phyloP scores from a whole-genome alignment of 1,140 invertebrate species.

The Platyura marginata region DNA sequence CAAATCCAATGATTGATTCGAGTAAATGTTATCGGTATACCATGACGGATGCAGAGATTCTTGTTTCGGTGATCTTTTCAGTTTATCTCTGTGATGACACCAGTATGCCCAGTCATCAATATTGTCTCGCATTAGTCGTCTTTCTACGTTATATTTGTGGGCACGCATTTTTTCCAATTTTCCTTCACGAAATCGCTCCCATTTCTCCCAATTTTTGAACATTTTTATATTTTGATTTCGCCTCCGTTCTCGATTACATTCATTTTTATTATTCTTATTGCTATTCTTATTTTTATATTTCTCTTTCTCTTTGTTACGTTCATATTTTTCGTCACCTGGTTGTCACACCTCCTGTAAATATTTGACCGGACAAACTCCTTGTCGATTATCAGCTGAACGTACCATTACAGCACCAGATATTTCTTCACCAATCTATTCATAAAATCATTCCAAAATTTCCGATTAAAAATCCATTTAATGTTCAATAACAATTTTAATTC shows the following conservation, averaged over 20 bases:
- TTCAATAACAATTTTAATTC: background rate
- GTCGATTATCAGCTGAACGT: constrained; percentile 67
- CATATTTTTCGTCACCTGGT: constrained; percentile 24
- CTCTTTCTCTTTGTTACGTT: constrained; percentile 10
- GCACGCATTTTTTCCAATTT: constrained; percentile 22
- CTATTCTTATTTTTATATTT: constrained; percentile 2
- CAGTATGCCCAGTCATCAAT: background rate
- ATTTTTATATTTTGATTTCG: constrained; percentile 10
- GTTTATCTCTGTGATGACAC: constrained; percentile 18
- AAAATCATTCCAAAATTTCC: background rate
- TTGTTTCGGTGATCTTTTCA: constrained; percentile 29
- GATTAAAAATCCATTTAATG: background rate
- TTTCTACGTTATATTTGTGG: constrained; percentile 2
- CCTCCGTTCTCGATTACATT: background rate
- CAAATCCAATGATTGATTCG: constrained; percentile 23
- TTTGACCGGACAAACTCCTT: constrained; percentile 64
- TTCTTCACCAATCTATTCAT: constrained; percentile 54
- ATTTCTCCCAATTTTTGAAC: constrained; percentile 24
- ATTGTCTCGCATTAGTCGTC: background rate
- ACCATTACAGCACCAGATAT: constrained; percentile 85
- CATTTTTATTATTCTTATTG: background rate
- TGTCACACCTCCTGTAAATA: constrained; percentile 74
- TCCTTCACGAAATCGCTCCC: constrained; percentile 23
- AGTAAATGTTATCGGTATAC: constrained; percentile 29
- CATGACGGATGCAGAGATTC: constrained; percentile 18